Evolutionary conservation across 1,140 invertebrate species (phyloP).

Genomic region (Phthorimaea operculella): DNA sequence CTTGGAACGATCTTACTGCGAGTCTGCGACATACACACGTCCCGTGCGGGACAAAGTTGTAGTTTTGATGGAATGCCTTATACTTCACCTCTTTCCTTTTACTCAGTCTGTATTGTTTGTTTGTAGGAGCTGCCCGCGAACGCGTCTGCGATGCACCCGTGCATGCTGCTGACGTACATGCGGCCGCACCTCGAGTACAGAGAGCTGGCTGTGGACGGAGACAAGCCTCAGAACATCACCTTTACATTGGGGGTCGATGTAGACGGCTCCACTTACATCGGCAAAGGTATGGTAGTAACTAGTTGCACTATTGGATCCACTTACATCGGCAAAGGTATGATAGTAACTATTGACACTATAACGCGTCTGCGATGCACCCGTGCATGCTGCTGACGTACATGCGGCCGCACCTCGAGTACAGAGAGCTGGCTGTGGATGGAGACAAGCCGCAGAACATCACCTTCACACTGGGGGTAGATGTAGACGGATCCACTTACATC

Average conservation of each 20-base stretch:
- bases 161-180: conserved; percentile 79
- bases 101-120: no score
- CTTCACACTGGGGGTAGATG: conserved; percentile 64
- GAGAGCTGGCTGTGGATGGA: conserved; percentile 69
- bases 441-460: conserved; percentile 71
- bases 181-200: conserved; percentile 73
- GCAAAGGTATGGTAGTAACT: no score
- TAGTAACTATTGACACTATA: no score
- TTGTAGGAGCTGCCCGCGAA: conserved; percentile 66
- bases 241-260: conserved; percentile 67
- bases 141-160: conserved; percentile 74
- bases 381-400: conserved; percentile 79
- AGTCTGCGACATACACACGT: no score
- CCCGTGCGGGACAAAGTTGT: no score
- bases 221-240: conserved; percentile 70
- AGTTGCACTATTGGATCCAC: no score
- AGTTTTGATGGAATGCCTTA: no score
- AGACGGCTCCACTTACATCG: conserved; percentile 64
- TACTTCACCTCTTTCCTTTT: no score
- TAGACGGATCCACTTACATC: conserved; percentile 64
- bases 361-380: conserved; percentile 74
- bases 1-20: no score
- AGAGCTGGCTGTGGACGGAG: conserved; percentile 70
- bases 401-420: conserved; percentile 73
- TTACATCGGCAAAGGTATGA: no score